These are phyloP conservation scores for Coregonus clupeaformis DNA, from an alignment of 2,113 vertebrate species.

Conservation along the genomic window DNA sequence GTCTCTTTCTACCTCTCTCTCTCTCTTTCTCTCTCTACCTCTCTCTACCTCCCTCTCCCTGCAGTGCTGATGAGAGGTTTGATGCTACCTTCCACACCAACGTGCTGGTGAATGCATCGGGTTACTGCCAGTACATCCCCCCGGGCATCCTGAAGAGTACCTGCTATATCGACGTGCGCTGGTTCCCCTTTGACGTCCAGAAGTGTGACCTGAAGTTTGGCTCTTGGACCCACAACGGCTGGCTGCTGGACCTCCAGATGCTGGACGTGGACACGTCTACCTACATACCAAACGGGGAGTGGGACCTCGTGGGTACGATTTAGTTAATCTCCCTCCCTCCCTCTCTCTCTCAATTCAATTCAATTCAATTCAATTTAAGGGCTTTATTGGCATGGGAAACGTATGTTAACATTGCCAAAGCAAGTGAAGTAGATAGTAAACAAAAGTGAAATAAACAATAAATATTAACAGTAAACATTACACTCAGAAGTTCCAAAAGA, in stretches of 20 bases:
- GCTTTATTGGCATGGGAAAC: no score
- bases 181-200: no score
- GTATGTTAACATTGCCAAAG: no score
- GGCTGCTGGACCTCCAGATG: constrained; percentile 87
- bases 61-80: constrained; percentile 84
- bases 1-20: no score
- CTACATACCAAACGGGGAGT: constrained; percentile 86
- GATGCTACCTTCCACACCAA: constrained; percentile 88
- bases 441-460: no score
- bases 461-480: no score
- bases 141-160: constrained; percentile 91
- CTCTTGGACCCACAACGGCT: constrained; percentile 87
- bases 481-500: no score
- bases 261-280: constrained; percentile 83
- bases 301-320: constrained; percentile 85
- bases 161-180: constrained; percentile 79
- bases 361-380: no score
- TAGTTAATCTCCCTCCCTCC: neutral
- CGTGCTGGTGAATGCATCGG: constrained; percentile 84
- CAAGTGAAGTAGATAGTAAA: no score
- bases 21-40: neutral
- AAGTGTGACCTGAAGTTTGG: constrained; percentile 85
- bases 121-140: constrained; percentile 85
- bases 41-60: constrained; percentile 15
- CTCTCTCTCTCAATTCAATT: no score